A percentile compares a stretch with the other conserved stretches of the same genome.
Conservation (phyloP, 1,140 invertebrate genomes). For the Lasioglossum albipes region DNA sequence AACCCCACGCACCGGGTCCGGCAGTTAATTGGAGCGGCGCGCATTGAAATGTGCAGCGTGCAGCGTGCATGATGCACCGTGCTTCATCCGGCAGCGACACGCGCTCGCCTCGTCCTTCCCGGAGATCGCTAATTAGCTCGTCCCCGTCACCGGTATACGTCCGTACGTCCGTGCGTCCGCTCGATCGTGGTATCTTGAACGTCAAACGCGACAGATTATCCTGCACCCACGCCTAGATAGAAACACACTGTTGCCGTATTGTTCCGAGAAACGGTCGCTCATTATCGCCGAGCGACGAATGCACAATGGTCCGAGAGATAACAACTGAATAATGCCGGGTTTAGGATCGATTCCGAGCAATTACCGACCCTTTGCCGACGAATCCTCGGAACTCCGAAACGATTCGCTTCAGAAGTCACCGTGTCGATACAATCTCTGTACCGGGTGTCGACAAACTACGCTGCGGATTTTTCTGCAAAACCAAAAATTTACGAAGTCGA, state of each 20-base stretch:
- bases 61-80: neutral
- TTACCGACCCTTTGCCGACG: neutral
- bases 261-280: neutral
- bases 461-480: no score
- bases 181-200: constrained; percentile 30
- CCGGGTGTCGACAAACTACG: no score
- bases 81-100: constrained; percentile 1
- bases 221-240: neutral
- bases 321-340: neutral
- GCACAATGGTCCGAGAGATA: neutral
- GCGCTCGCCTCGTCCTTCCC: constrained; percentile 17
- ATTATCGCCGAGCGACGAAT: constrained; percentile 8
- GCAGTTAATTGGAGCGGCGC: constrained; percentile 36
- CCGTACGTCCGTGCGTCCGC: no score
- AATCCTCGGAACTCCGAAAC: neutral
- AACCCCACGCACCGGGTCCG: constrained; percentile 13
- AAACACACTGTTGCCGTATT: neutral
- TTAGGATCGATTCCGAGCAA: neutral
- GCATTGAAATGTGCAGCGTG: constrained; percentile 21
- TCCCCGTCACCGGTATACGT: no score
- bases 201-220: constrained; percentile 34
- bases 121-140: constrained; percentile 38
- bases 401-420: no score
- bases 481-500: no score
- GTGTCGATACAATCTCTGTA: no score